Evolutionary conservation across 1,140 invertebrate species (phyloP).

Genomic region (Dendroctonus valens): DNA sequence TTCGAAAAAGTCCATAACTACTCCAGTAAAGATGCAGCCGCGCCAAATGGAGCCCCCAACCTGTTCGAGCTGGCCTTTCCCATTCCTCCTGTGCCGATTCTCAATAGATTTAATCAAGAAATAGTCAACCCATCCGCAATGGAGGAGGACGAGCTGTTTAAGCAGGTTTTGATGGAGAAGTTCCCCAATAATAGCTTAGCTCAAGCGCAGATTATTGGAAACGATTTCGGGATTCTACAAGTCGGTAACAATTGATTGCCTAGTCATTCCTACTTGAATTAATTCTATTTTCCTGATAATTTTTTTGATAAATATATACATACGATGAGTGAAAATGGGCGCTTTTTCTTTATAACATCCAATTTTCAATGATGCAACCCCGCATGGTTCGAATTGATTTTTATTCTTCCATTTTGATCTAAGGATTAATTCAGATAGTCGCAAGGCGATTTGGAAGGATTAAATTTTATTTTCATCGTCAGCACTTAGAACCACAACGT

Average conservation of each 20-base stretch:
- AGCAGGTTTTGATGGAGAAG: constrained; percentile 14
- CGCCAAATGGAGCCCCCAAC: neutral
- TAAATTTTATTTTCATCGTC: constrained; percentile 13
- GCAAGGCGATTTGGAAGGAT: neutral
- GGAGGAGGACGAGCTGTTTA: constrained; percentile 20
- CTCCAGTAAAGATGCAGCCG: neutral
- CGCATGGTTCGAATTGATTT: too few relatives aligned
- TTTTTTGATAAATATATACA: too few relatives aligned
- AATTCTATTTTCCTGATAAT: too few relatives aligned
- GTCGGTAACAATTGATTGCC: too few relatives aligned
- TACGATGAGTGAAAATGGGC: too few relatives aligned
- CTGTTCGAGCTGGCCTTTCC: constrained; percentile 9
- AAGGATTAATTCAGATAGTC: too few relatives aligned
- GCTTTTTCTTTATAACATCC: too few relatives aligned
- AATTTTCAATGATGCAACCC: too few relatives aligned
- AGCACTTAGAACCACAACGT: constrained; percentile 4
- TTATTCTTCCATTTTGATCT: too few relatives aligned
- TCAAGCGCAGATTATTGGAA: constrained; percentile 6
- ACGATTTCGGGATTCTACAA: neutral
- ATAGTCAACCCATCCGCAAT: constrained; percentile 1
- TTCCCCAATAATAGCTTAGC: neutral
- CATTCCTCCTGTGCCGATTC: neutral
- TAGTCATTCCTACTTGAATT: too few relatives aligned
- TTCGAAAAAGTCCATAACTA: neutral
- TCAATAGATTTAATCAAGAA: constrained; percentile 6